Evolutionary conservation across 2,888 invertebrate species (phyloP), one percentile per base, ranked within the genome.

Genomic region (Mechanitis messenoides): DNA sequence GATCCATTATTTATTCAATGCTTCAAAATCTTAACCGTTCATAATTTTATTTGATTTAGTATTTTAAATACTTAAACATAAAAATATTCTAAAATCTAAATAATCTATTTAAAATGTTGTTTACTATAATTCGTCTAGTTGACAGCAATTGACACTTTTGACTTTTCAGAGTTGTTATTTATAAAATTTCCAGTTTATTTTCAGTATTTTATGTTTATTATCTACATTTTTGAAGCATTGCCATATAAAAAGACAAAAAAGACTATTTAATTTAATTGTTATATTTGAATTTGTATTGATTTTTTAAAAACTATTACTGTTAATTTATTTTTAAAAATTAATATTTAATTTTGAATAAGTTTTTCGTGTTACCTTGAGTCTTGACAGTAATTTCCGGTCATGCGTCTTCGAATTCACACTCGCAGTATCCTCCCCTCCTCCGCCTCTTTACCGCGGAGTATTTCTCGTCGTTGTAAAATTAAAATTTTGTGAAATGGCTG

Each of bases 401-500:
- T 90, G 90, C 89, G 87, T 85, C 78, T 81, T 78, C 77, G 77
- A 76, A 76, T 76, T 79, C 75, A 79, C 78, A 78, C 76, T 79
- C 75, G 79, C 78, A 78, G 81, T 75, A 77, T 84, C 81, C 78
- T 79, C 77, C 80, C 81, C 80, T 81, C 81, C 81, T 80, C 83
- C 80, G 75, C 71, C 68, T 63, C 69, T 60, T 66, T 60, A 65
- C 77, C 83, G 83, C 85, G 83, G 82, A 81, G 79, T 78, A 76
- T 82, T 79, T 74, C 70, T 79, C 69, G 79, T 79, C 80, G 79
- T 80, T 76, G 77, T 75, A 78, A 81, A 80, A 78, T 68, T 64
- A 74, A 76, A 81, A 78, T 81, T 42, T 81, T 74, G 78, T 78
- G 87, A 87, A 87, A 91, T 91, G 90, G 90, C 90, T 80, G 83